phyloP scores from a whole-genome alignment of 2,797 vertebrate genomes.

The Scolopax bukidnonensis region DNA sequence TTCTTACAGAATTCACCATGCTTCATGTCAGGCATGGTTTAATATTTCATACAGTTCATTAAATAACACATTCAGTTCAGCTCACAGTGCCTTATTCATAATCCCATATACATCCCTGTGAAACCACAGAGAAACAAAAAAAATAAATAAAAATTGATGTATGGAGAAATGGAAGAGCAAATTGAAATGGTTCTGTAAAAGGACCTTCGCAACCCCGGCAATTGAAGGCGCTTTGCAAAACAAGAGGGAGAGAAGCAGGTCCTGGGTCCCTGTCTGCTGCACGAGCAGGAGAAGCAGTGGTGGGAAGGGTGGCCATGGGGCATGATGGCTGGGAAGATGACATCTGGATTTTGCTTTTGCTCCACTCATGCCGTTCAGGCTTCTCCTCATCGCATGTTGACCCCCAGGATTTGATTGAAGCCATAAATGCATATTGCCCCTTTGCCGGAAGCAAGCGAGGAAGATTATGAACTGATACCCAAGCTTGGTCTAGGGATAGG shows the following conservation, averaged over 20 bases:
- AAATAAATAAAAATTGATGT: background rate
- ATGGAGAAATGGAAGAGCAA: background rate
- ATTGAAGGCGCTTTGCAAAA: background rate
- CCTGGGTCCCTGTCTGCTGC: background rate
- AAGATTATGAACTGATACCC: rapidly evolving
- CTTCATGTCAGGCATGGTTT: slow-evolving; percentile 37
- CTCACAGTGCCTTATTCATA: slow-evolving; percentile 41
- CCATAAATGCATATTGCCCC: background rate
- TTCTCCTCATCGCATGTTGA: rapidly evolving
- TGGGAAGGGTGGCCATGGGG: rapidly evolving
- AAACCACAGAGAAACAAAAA: background rate
- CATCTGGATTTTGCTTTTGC: background rate
- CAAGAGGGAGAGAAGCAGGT: background rate
- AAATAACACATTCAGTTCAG: slow-evolving; percentile 30
- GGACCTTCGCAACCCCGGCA: background rate
- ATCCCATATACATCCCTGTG: background rate
- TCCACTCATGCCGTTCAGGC: rapidly evolving
- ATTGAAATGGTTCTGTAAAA: background rate
- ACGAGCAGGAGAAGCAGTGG: rapidly evolving
- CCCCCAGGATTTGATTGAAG: background rate
- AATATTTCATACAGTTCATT: slow-evolving; percentile 72
- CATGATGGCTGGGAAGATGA: background rate
- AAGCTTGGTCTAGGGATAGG: background rate
- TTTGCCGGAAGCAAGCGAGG: rapidly evolving
- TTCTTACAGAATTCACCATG: slow-evolving; percentile 39